phyloP scores from a whole-genome alignment of 2,113 vertebrate genomes.

The Pelodiscus sinensis region DNA sequence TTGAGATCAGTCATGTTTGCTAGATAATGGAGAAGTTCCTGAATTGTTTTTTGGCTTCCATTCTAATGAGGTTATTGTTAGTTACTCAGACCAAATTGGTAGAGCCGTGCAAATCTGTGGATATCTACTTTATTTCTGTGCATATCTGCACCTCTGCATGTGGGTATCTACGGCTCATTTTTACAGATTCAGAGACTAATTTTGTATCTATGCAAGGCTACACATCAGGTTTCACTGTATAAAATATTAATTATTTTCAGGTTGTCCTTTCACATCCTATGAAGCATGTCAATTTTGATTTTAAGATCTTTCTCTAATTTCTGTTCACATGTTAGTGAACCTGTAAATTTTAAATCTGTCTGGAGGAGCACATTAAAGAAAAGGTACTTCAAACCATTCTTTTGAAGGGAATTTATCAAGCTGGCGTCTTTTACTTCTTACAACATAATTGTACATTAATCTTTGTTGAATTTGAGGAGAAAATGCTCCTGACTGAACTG shows the following conservation, averaged over 20 bases:
- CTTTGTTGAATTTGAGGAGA: background rate
- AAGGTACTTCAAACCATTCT: background rate
- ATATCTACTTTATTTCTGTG: too few species aligned
- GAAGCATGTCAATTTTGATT: background rate
- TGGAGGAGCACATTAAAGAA: background rate
- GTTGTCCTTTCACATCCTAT: background rate
- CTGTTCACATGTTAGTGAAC: background rate
- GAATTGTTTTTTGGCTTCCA: background rate
- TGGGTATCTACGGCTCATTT: too few species aligned
- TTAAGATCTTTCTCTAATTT: background rate
- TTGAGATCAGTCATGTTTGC: background rate
- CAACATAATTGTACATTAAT: background rate
- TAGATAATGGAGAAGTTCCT: background rate
- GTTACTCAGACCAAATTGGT: background rate
- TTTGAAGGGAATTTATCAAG: background rate
- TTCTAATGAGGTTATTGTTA: background rate
- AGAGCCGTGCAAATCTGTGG: too few species aligned
- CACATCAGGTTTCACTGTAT: constrained; percentile 2
- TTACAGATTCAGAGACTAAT: too few species aligned
- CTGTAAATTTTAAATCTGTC: background rate
- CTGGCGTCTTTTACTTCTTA: background rate
- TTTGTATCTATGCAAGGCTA: too few species aligned
- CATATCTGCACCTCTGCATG: too few species aligned
- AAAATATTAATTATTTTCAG: background rate
- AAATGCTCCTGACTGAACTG: background rate